A percentile compares a stretch with the other conserved stretches of the same genome.
Conservation (phyloP, 2,888 invertebrate genomes). For the Trissolcus brochymenae region DNA sequence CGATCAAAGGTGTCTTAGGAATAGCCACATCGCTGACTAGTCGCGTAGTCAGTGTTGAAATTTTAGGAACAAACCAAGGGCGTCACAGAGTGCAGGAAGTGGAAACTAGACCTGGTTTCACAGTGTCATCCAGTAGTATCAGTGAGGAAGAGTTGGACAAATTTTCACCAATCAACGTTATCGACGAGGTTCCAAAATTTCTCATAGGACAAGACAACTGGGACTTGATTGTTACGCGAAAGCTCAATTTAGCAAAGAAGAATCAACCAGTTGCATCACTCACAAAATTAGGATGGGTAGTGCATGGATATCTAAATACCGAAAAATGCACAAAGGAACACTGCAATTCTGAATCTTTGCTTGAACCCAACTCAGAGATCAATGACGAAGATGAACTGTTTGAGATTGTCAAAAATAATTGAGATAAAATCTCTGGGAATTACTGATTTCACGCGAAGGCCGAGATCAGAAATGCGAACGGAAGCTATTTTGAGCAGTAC, state of each 20-base stretch:
- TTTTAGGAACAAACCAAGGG: background rate
- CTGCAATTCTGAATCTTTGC: background rate
- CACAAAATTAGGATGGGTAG: background rate
- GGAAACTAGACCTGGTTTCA: background rate
- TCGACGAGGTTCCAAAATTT: no score
- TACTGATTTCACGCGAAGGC: no score
- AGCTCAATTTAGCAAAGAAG: background rate
- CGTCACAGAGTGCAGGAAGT: background rate
- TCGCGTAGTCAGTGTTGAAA: background rate
- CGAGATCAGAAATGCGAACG: no score
- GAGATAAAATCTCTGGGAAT: no score
- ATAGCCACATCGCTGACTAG: background rate
- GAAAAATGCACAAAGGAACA: no score
- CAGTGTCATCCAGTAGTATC: background rate
- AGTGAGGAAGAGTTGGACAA: background rate
- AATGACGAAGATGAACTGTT: background rate
- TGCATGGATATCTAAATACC: background rate
- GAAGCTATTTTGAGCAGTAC: background rate
- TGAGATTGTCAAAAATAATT: no score
- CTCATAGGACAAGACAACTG: no score
- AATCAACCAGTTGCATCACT: background rate
- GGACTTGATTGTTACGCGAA: no score
- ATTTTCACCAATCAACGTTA: background rate
- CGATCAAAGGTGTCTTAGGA: conserved; percentile 5
- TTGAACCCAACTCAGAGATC: background rate